Evolutionary conservation across 2,888 invertebrate genomes (phyloP), one percentile per base, ranked within the genome.

Genomic region (Antheraea assamensis): DNA sequence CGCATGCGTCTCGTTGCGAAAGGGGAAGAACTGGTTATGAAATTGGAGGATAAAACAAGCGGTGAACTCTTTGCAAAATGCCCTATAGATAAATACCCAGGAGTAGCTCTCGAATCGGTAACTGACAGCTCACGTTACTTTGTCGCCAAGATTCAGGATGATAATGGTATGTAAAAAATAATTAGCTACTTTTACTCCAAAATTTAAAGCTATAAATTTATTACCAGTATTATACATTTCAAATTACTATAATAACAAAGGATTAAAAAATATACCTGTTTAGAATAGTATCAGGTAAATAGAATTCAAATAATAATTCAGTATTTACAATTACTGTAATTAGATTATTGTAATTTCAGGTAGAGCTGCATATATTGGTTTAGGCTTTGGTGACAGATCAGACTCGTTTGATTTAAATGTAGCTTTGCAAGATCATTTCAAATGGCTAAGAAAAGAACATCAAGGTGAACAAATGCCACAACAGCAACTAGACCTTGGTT

Each of bases 341-440:
- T 61, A 66, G 74, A 73, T 76, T 72, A 75, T 72, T 83, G 52
- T 79, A 42, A 31, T 81, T 90, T 85, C 87, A 97, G 97, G 97
- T 27, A 95, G 98, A 78, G 96, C 96, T 81, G 99, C 99, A 27
- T 99, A 98, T 87, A 98, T 99, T 87, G 99, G 99, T 1, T 95
- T 99, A 73, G 99, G 99, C 19, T 99, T 99, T 94, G 97, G 98
- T 2, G 99, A 99, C 90, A 96, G 99, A 80, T 98, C 99, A 31
- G 99, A 99, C 92, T 99, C 99, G 71, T 99, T 99, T 95, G 99
- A 99, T 94, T 95, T 99, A 76, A 99, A 99, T 94, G 99, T 99
- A 47, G 98, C 99, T 61, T 95, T 99, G 73, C 99, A 99, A 95
- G 99, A 99, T 91, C 99, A 99, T 89, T 99, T 99, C 88, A 99